Evolutionary conservation across 2,888 invertebrate genomes (phyloP).

Genomic region (Colletes collaris): DNA sequence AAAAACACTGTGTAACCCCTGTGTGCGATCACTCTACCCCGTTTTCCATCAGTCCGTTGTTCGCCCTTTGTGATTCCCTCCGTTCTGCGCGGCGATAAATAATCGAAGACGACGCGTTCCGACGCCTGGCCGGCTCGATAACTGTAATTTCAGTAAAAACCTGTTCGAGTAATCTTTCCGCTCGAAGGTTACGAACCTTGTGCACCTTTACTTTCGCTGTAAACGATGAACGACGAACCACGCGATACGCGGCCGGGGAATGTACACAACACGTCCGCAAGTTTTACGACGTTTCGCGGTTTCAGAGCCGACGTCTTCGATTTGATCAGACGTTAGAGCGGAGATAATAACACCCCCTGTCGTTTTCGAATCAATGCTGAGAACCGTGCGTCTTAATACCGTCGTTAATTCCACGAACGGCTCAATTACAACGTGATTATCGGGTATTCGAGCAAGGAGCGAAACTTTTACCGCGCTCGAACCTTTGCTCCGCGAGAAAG

Average conservation of each 20-base stretch:
- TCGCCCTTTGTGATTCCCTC: not conserved
- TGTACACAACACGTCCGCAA: not conserved
- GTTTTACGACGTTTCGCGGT: not conserved
- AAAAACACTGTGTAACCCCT: conserved; percentile 25
- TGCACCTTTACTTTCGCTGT: conserved; percentile 1
- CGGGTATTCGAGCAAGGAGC: conserved; percentile 4
- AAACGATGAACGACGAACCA: not conserved
- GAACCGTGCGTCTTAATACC: not conserved
- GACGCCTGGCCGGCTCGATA: not conserved
- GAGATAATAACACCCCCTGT: conserved; percentile 1
- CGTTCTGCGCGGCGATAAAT: conserved; percentile 2
- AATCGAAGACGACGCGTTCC: conserved; percentile 1
- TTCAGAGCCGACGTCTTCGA: conserved; percentile 4
- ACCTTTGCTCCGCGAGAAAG: not conserved
- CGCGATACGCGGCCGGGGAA: not conserved
- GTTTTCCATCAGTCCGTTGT: conserved; percentile 9
- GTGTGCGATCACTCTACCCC: conserved; percentile 62
- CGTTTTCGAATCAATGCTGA: not conserved
- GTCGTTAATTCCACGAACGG: conserved; percentile 28
- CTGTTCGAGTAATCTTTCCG: not conserved
- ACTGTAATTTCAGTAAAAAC: conserved; percentile 13
- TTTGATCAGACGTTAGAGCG: not conserved
- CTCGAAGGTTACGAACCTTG: conserved; percentile 4
- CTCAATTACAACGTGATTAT: conserved; percentile 35
- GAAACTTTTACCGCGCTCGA: conserved; percentile 13